Percentiles rank a stretch among this genome's conserved stretches.
Evolutionary conservation across 2,113 vertebrate genomes (phyloP).

Genomic region (Oncorhynchus tshawytscha): DNA sequence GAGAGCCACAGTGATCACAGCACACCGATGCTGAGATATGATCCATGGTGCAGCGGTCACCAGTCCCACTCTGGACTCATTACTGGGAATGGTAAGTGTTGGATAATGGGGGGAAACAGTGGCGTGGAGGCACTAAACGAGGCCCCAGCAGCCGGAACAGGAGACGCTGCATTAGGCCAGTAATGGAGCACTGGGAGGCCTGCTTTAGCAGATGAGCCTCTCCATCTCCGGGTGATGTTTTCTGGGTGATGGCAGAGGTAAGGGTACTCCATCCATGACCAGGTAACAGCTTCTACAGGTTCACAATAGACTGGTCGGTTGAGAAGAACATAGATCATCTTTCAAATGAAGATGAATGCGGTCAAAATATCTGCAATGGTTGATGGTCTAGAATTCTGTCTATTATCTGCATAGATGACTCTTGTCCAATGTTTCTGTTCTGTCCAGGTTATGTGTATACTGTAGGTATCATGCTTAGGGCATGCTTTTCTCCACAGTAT

Average conservation of each 20-base stretch:
- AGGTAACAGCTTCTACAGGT: background rate
- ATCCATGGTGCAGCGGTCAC: slow-evolving; percentile 19
- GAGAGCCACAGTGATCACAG: slow-evolving; percentile 34
- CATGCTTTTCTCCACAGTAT: too few relatives aligned
- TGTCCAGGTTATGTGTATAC: too few relatives aligned
- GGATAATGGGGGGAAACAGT: slow-evolving; percentile 52
- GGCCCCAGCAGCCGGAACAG: slow-evolving; percentile 54
- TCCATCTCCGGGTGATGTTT: too few relatives aligned
- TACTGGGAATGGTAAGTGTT: slow-evolving; percentile 35
- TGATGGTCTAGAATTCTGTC: background rate
- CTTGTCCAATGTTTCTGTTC: too few relatives aligned
- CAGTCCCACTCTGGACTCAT: slow-evolving; percentile 35
- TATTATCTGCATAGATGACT: background rate
- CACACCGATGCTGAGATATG: slow-evolving; percentile 36
- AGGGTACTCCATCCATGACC: slow-evolving; percentile 23
- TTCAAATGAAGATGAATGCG: too few relatives aligned
- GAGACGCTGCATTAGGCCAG: slow-evolving; percentile 55
- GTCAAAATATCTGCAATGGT: too few relatives aligned
- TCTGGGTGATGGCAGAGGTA: too few relatives aligned
- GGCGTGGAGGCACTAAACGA: slow-evolving; percentile 52
- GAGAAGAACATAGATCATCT: too few relatives aligned
- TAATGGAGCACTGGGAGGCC: slow-evolving; percentile 53
- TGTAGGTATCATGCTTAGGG: too few relatives aligned
- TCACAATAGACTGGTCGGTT: too few relatives aligned
- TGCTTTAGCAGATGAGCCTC: background rate